Evolutionary conservation across 2,797 vertebrate genomes (phyloP).

Genomic region (Manis crassicaudata): DNA sequence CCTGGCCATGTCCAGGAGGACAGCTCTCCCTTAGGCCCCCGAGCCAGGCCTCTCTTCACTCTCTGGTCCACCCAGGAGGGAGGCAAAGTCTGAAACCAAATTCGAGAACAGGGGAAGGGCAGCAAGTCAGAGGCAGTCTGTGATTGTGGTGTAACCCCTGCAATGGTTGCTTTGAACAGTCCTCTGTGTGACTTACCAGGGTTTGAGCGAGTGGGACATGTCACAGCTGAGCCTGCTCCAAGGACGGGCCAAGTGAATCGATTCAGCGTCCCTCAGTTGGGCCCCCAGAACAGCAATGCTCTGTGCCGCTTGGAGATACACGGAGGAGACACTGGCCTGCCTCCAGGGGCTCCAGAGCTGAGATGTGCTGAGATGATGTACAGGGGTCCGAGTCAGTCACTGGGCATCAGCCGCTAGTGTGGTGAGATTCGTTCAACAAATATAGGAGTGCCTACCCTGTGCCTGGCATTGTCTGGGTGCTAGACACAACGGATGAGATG

Average conservation of each 20-base stretch:
- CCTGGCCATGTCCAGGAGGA: not conserved
- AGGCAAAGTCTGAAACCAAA: not conserved
- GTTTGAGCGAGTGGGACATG: not conserved
- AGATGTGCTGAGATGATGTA: not conserved
- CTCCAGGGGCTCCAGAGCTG: rapidly evolving
- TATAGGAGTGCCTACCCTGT: not conserved
- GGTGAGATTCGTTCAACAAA: not conserved
- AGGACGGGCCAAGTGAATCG: not conserved
- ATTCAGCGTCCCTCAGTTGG: not conserved
- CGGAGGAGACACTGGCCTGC: not conserved
- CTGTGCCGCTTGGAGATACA: not conserved
- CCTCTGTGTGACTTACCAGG: rapidly evolving
- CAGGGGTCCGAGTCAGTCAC: not conserved
- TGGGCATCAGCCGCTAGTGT: rapidly evolving
- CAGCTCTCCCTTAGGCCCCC: not conserved
- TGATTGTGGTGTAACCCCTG: not conserved
- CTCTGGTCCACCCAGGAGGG: not conserved
- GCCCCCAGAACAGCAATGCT: not conserved
- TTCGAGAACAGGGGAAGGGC: not conserved
- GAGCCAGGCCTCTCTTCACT: not conserved
- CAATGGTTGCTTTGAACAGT: not conserved
- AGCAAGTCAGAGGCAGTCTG: not conserved
- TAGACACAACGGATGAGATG: not conserved
- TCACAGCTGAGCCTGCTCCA: not conserved
- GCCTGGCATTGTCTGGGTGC: not conserved